Base-by-base conservation (phyloP, 2,113 vertebrate species). In the Oplegnathus fasciatus region DNA sequence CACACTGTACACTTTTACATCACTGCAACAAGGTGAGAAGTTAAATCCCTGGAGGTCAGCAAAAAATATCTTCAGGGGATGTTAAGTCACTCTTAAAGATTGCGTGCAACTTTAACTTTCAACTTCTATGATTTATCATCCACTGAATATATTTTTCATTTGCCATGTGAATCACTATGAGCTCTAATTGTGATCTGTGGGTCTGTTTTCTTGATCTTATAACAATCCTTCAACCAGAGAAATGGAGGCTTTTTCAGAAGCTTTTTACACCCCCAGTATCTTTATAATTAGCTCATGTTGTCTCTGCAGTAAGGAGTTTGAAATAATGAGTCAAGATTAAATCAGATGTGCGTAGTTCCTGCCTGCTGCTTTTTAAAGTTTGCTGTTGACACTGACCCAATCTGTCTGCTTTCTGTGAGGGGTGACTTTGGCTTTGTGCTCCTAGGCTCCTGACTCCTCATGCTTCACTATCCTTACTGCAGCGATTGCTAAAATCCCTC, bases 381-480 rank as follows among this genome's bases (percentile, higher is more conserved):
- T 81, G 85, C 82, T 32, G 37, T 37, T 75, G 46, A 82, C 61
- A 64, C 60, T 66, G 80, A 89, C 83, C 70, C 77, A 65, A 14
- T 84, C 60, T 78, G 80, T 86, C 79, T 65, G 26, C 40, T 42
- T 48, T 73, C 44, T 78, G 32, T 75, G 24, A 70, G n/a, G 42
- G 57, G 58, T 87, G 88, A 86, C 84, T 87, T 86, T 84, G 78
- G 65, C 50, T 75, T 74, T 64, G 78, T 70, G 75, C 84, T 78
- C 48, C 48, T 1, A 8, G 70, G 67, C 82, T 80, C 62, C 58
- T 65, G 70, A 60, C 79, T 86, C 70, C 88, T 82, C 84, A 83
- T 75, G 85, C 87, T 69, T 88, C 86, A 81, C 62, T 62, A 72
- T 57, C 70, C 30, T 75, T 60, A 79, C 68, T 84, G 71, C 79